phyloP scores from a whole-genome alignment of 2,888 invertebrate genomes.

The Dromius quadrimaculatus region DNA sequence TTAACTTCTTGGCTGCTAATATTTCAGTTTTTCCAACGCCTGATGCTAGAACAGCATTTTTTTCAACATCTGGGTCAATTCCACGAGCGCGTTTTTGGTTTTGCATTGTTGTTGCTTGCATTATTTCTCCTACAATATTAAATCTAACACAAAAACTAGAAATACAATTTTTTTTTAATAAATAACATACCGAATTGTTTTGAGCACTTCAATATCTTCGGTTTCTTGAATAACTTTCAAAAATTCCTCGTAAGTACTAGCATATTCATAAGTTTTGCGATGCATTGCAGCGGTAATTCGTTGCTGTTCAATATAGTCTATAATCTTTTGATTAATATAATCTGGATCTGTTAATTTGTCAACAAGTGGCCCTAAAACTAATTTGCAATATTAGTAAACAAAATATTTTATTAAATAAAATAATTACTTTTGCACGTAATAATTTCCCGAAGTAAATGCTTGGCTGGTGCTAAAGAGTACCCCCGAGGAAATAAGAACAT shows the following conservation, averaged over 20 bases:
- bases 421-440: conserved; percentile 83
- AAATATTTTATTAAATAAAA: conserved; percentile 15
- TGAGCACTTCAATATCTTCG: conserved; percentile 84
- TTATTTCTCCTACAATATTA: conserved; percentile 91
- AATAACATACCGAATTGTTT: conserved; percentile 77
- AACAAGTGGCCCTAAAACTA: conserved; percentile 85
- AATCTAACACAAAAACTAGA: conserved; percentile 70
- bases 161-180: neutral
- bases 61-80: conserved; percentile 75
- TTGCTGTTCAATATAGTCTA: conserved; percentile 85
- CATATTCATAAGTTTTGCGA: conserved; percentile 85
- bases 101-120: conserved; percentile 93
- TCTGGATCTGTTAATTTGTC: conserved; percentile 90
- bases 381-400: conserved; percentile 54
- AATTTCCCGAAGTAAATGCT: conserved; percentile 85
- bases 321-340: conserved; percentile 89
- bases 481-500: conserved; percentile 85
- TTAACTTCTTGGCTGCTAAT: conserved; percentile 83
- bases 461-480: conserved; percentile 82
- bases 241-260: conserved; percentile 91
- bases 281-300: conserved; percentile 83
- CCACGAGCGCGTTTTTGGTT: conserved; percentile 90
- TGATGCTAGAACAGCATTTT: conserved; percentile 67
- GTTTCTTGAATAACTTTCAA: conserved; percentile 85
- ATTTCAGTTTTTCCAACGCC: conserved; percentile 81